Evolutionary conservation across 2,888 invertebrate species (phyloP), one percentile per base, ranked within the genome.

Genomic region (Lycia hirtaria): DNA sequence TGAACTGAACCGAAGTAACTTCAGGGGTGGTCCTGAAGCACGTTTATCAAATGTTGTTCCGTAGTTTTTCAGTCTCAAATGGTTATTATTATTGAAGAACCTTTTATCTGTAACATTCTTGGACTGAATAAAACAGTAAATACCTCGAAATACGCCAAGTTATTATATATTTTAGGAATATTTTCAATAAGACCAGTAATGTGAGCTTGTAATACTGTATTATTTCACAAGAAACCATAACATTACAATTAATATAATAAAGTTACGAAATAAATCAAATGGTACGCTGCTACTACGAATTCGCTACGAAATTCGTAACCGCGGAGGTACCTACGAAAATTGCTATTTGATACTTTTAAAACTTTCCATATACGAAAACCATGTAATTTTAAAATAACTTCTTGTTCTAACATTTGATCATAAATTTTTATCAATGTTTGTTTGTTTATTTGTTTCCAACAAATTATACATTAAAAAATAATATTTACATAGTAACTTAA

Each of bases 281-380:
- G 50, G 48, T 56, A 52, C 49, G 40, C 12, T 41, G n/a, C 10
- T 41, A 24, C 54, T 56, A 64, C 50, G 60, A 37, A 32, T 43
- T 53, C 30, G 47, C 51, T 54, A 60, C 60, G 55, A 43, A 24
- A 48, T 40, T 43, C 45, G 57, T 60, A 63, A 51, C 58, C 26
- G 15, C 24, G 40, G 30, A 50, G 45, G 14, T 22, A 24, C n/a
- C n/a, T 37, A 7, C 24, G 10, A 15, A 26, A 33, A 28, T 43
- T 28, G 30, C 24, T 44, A 48, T 37, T 35, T 44, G 20, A 40
- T 50, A 50, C 33, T 22, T 50, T 28, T 43, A 17, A 37, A 19
- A 26, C 37, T 24, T 51, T 12, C 35, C 30, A 20, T 12, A 20
- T 26, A 28, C 37, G 15, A 38, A 37, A 38, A 38, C 19, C 30